A percentile compares a stretch with the other conserved stretches of the same genome.
Conservation (phyloP, 2,113 vertebrate species). For the Chaenogobius annularis region DNA sequence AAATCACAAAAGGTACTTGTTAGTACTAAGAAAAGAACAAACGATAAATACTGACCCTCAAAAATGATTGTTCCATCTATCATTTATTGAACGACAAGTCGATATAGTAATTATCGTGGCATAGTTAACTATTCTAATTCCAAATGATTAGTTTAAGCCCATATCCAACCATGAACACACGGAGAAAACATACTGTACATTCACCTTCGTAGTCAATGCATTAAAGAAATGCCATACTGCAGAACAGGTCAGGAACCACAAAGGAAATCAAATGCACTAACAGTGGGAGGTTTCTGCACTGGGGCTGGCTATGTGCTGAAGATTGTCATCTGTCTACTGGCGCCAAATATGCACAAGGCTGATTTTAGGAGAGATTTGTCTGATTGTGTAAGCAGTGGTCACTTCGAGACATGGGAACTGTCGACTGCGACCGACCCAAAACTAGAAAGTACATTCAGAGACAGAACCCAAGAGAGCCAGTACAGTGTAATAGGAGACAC, state of each 20-base stretch:
- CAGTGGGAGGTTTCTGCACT: conserved; percentile 39
- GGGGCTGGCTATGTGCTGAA: conserved; percentile 31
- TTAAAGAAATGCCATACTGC: conserved; percentile 25
- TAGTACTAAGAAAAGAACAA: too few species aligned
- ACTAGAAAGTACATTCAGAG: conserved; percentile 29
- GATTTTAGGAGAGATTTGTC: conserved; percentile 58
- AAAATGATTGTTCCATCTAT: too few species aligned
- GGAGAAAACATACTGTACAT: conserved; percentile 14
- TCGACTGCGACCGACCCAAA: conserved; percentile 31
- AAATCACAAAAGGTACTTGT: too few species aligned
- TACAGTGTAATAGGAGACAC: conserved; percentile 2
- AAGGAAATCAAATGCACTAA: conserved; percentile 54
- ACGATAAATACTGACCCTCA: too few species aligned
- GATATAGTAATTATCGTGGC: too few species aligned
- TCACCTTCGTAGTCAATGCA: conserved; percentile 37
- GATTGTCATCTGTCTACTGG: conserved; percentile 56
- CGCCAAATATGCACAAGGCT: conserved; percentile 65
- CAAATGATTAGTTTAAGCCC: conserved; percentile 12
- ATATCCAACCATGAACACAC: conserved; percentile 28
- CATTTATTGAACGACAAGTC: too few species aligned
- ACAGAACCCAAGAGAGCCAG: conserved; percentile 5
- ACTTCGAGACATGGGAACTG: conserved; percentile 39
- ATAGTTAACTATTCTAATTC: neutral
- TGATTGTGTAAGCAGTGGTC: conserved; percentile 46
- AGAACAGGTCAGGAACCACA: conserved; percentile 52